phyloP scores from a whole-genome alignment of 2,797 vertebrate genomes.

The Morus bassanus region DNA sequence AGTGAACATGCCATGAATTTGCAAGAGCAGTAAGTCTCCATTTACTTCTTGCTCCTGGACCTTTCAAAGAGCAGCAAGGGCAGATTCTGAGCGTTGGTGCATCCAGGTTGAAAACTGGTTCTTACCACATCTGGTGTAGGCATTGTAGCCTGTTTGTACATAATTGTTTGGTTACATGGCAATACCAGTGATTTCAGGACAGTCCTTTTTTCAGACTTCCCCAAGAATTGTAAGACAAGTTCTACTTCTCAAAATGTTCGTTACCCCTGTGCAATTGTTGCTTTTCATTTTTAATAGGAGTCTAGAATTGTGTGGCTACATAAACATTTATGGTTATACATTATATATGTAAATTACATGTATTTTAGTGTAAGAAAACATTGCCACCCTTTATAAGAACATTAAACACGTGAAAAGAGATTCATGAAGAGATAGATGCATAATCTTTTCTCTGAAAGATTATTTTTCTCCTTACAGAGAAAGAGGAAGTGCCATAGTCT shows the following conservation, averaged over 20 bases:
- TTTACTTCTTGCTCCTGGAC: not conserved
- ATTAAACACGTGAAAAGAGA: not conserved
- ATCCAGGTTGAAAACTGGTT: not conserved
- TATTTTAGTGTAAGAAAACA: not conserved
- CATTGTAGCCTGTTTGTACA: fast-evolving
- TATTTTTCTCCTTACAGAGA: not conserved
- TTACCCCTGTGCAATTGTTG: not conserved
- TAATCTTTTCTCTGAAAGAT: not conserved
- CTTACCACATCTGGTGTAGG: not conserved
- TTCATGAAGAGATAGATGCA: no score
- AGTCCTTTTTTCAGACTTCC: not conserved
- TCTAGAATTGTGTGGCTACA: not conserved
- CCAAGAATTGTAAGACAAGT: no score
- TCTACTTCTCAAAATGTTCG: not conserved
- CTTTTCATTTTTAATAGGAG: not conserved
- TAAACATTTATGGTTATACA: not conserved
- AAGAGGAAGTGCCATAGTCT: not conserved
- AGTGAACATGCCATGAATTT: not conserved
- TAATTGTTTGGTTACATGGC: fast-evolving
- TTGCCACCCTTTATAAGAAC: not conserved
- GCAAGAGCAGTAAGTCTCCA: not conserved
- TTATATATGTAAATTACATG: fast-evolving
- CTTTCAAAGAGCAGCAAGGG: not conserved
- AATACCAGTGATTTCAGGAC: not conserved
- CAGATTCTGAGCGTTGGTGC: not conserved